Percentiles rank a stretch among this genome's conserved stretches.
phyloP scores from a whole-genome alignment of 92 coral and sea anemone genomes.

The Umimayanthus kanabou region DNA sequence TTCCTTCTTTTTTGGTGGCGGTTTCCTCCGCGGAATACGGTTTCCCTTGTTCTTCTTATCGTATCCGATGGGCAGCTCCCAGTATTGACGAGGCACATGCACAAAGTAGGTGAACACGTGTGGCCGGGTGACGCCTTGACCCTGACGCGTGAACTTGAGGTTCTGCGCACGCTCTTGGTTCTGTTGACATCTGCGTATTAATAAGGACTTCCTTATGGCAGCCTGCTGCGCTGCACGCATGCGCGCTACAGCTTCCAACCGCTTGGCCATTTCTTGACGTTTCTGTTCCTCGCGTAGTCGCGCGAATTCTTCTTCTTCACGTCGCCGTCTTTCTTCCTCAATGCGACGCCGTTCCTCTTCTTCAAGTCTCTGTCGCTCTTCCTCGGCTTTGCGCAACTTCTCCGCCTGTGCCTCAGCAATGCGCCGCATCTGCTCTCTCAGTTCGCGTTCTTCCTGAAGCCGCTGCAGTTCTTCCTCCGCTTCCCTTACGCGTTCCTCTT shows the following conservation, averaged over 20 bases:
- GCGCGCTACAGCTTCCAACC: slow-evolving; percentile 86
- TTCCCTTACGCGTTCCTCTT: slow-evolving; percentile 88
- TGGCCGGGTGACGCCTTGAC: slow-evolving; percentile 75
- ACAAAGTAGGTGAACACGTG: slow-evolving; percentile 78
- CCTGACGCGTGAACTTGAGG: slow-evolving; percentile 73
- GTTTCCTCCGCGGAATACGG: slow-evolving; percentile 71
- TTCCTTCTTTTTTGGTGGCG: slow-evolving; percentile 13
- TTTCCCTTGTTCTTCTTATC: slow-evolving; percentile 79
- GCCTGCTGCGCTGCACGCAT: slow-evolving; percentile 91
- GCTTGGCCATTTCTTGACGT: slow-evolving; percentile 82
- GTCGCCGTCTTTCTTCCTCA: slow-evolving; percentile 76
- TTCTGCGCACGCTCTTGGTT: slow-evolving; percentile 75
- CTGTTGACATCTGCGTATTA: slow-evolving; percentile 78
- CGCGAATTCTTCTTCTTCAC: slow-evolving; percentile 69
- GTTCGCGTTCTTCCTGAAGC: slow-evolving; percentile 88
- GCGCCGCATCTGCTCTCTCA: slow-evolving; percentile 89
- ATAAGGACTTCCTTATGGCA: slow-evolving; percentile 71
- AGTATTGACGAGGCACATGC: slow-evolving; percentile 75
- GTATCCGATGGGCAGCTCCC: slow-evolving; percentile 90
- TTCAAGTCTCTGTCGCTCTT: slow-evolving; percentile 70
- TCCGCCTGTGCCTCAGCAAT: slow-evolving; percentile 96
- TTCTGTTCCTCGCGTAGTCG: slow-evolving; percentile 73
- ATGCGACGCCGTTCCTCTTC: slow-evolving; percentile 79
- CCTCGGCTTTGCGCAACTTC: slow-evolving; percentile 80
- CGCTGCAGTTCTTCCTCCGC: slow-evolving; percentile 90